Conservation (phyloP, 2,113 vertebrate species). For the Telmatochromis bifrenatus region DNA sequence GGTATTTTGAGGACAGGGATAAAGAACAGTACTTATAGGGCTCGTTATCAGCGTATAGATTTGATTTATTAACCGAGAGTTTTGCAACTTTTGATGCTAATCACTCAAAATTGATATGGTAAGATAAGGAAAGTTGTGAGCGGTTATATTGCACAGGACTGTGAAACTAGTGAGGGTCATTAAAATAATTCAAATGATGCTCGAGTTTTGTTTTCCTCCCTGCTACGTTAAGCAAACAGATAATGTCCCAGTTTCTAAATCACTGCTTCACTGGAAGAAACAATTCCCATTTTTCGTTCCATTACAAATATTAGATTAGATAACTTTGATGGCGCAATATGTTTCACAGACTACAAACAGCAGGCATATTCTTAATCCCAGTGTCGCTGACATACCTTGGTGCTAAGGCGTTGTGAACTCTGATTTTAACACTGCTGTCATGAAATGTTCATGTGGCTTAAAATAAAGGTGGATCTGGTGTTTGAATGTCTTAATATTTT, state of each 20-base stretch:
- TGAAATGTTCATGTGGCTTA: neutral
- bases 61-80: neutral
- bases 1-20: neutral
- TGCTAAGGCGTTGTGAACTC: slow-evolving; percentile 6
- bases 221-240: neutral
- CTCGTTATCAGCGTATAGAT: neutral
- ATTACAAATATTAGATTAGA: neutral
- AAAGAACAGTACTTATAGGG: neutral
- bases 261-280: neutral
- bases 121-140: neutral
- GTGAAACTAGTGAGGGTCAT: neutral
- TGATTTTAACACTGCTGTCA: neutral
- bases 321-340: accelerated
- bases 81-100: neutral
- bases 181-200: neutral
- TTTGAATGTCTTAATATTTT: neutral
- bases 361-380: neutral
- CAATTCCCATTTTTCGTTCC: neutral
- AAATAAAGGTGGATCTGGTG: neutral
- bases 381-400: neutral
- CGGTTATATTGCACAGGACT: neutral
- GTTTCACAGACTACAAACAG: neutral
- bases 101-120: neutral
- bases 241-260: neutral
- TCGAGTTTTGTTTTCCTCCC: neutral